Evolutionary conservation across 1,140 invertebrate species (phyloP).

Genomic region (Papilio glaucus): DNA sequence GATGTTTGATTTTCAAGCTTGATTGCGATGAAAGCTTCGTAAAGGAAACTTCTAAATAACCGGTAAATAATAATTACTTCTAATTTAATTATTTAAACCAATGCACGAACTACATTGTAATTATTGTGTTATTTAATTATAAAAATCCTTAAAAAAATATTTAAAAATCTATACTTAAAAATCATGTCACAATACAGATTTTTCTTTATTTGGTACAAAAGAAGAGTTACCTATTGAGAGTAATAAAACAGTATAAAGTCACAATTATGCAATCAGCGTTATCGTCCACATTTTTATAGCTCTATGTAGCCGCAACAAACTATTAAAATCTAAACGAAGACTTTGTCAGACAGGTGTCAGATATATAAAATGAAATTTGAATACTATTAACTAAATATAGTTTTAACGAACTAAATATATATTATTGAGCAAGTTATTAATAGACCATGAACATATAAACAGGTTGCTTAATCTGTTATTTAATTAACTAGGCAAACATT

Average conservation of each 20-base stretch:
- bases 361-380: background rate
- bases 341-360: background rate
- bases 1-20: too few species aligned
- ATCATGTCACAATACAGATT: background rate
- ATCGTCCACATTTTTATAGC: slow-evolving; percentile 13
- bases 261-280: slow-evolving; percentile 12
- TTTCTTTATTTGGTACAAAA: background rate
- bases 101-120: too few species aligned
- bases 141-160: background rate
- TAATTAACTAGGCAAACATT: background rate
- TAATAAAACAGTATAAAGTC: slow-evolving; percentile 12
- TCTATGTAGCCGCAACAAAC: background rate
- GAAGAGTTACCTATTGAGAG: background rate
- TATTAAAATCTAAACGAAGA: background rate
- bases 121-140: too few species aligned
- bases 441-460: background rate
- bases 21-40: too few species aligned
- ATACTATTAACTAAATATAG: background rate
- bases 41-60: too few species aligned
- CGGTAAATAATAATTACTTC: too few species aligned
- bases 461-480: background rate
- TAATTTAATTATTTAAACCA: too few species aligned
- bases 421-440: background rate
- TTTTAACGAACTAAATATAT: too few species aligned
- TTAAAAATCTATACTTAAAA: background rate